Evolutionary conservation across 1,140 invertebrate genomes (phyloP).

Genomic region (Cydia fagiglandana): DNA sequence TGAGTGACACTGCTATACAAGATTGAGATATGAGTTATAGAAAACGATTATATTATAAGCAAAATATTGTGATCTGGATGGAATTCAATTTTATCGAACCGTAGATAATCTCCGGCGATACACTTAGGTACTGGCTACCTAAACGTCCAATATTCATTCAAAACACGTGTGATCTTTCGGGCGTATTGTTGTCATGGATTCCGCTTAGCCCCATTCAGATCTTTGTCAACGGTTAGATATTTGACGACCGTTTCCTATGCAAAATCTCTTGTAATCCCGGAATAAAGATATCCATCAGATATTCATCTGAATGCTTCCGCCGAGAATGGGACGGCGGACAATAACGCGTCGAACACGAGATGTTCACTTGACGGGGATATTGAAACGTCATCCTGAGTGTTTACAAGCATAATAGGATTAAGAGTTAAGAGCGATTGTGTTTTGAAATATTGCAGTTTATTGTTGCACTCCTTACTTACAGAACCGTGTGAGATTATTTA

Average conservation of each 20-base stretch:
- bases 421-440: conserved; percentile 51
- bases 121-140: conserved; percentile 43
- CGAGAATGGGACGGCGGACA: conserved; percentile 51
- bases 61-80: conserved; percentile 23
- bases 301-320: conserved; percentile 63
- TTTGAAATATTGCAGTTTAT: conserved; percentile 51
- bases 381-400: conserved; percentile 57
- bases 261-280: conserved; percentile 72
- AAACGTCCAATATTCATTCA: conserved; percentile 64
- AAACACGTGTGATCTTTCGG: conserved; percentile 64
- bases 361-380: conserved; percentile 66
- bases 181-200: conserved; percentile 52
- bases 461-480: conserved; percentile 37
- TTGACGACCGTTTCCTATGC: conserved; percentile 71
- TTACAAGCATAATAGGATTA: conserved; percentile 72
- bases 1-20: conserved; percentile 11
- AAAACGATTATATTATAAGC: conserved; percentile 15
- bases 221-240: conserved; percentile 54
- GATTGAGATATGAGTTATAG: not conserved
- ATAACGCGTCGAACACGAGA: conserved; percentile 45
- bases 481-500: conserved; percentile 16
- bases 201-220: conserved; percentile 57
- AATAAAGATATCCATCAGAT: conserved; percentile 54
- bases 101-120: conserved; percentile 54
- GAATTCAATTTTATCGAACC: conserved; percentile 45